phyloP scores from a whole-genome alignment of 2,888 invertebrate genomes.

The Conistra vaccinii region DNA sequence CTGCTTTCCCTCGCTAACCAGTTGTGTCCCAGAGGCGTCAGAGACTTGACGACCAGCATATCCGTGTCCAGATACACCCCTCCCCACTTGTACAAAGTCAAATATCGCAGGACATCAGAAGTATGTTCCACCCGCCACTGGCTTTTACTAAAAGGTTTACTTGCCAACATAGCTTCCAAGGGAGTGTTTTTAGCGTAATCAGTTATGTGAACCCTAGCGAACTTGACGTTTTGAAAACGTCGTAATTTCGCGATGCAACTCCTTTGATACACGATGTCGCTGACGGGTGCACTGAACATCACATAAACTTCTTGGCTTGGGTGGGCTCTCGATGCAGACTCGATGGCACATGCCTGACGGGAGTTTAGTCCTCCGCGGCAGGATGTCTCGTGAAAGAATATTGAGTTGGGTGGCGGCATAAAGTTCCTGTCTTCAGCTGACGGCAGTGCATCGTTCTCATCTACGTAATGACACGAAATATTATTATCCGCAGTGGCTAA shows the following conservation, averaged over 20 bases:
- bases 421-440: slow-evolving; percentile 65
- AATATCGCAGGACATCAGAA: slow-evolving; percentile 92
- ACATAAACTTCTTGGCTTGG: slow-evolving; percentile 90
- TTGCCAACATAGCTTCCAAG: slow-evolving; percentile 88
- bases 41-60: slow-evolving; percentile 92
- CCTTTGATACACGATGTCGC: slow-evolving; percentile 13
- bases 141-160: slow-evolving; percentile 87
- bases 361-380: slow-evolving; percentile 89
- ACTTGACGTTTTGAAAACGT: slow-evolving; percentile 41
- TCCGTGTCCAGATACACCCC: slow-evolving; percentile 94
- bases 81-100: slow-evolving; percentile 94
- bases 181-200: slow-evolving; percentile 90
- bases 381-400: slow-evolving; percentile 93
- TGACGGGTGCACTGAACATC: slow-evolving; percentile 39
- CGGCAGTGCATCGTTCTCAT: slow-evolving; percentile 63
- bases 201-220: slow-evolving; percentile 61
- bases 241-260: slow-evolving; percentile 49
- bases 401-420: slow-evolving; percentile 81
- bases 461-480: slow-evolving; percentile 50
- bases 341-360: slow-evolving; percentile 92
- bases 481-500: slow-evolving; percentile 20
- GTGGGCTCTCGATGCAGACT: slow-evolving; percentile 92
- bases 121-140: slow-evolving; percentile 88
- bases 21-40: slow-evolving; percentile 90
- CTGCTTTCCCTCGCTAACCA: slow-evolving; percentile 91